Evolutionary conservation across 2,888 invertebrate genomes (phyloP).

Genomic region (Petrolisthes cinctipes): DNA sequence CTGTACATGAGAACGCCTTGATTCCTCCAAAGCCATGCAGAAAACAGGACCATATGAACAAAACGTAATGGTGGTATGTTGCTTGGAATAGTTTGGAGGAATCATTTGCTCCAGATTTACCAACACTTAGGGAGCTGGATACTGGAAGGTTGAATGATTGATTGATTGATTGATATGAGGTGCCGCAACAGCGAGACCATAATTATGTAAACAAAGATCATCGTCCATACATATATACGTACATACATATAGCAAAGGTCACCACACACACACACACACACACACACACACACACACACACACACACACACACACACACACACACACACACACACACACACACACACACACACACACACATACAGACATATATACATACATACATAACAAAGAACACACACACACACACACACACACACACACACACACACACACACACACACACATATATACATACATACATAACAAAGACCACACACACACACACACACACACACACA

Average conservation of each 20-base stretch:
- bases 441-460: background rate
- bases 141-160: no score
- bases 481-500: conserved; percentile 26
- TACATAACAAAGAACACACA: conserved; percentile 7
- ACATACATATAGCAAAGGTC: background rate
- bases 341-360: conserved; percentile 22
- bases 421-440: conserved; percentile 26
- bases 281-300: conserved; percentile 26
- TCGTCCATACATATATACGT: background rate
- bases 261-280: conserved; percentile 15
- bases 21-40: no score
- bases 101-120: no score
- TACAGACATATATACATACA: conserved; percentile 17
- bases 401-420: conserved; percentile 26
- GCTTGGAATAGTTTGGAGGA: no score
- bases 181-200: no score
- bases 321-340: conserved; percentile 26
- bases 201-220: no score
- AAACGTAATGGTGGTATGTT: no score
- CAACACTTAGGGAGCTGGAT: no score
- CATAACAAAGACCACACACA: background rate
- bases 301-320: conserved; percentile 26
- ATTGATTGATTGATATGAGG: no score
- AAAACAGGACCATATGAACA: no score
- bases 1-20: no score